Evolutionary conservation across 53 echinoderm and acorn worm genomes (phyloP).

Genomic region (Antedon mediterranea): DNA sequence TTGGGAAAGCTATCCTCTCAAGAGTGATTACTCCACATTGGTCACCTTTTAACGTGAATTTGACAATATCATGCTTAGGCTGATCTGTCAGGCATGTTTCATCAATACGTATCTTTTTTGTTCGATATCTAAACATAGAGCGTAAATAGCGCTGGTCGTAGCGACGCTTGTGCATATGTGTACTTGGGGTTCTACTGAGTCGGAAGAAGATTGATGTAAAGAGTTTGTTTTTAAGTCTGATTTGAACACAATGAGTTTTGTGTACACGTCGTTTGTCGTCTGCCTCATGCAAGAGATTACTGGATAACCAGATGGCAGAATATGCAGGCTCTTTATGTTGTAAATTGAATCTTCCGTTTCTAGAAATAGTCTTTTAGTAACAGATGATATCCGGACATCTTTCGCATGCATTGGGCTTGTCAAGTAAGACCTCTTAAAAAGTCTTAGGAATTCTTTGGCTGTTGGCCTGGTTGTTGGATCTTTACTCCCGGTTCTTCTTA

Average conservation of each 20-base stretch:
- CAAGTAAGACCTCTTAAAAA: neutral
- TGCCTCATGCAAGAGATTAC: neutral
- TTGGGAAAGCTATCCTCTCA: neutral
- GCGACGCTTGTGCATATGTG: neutral
- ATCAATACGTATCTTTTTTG: neutral
- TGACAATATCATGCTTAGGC: neutral
- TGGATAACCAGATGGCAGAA: neutral
- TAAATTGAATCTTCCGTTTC: neutral
- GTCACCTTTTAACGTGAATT: neutral
- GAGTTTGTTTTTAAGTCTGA: neutral
- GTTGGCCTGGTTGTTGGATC: neutral
- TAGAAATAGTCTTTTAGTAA: neutral
- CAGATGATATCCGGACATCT: neutral
- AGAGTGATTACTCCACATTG: neutral
- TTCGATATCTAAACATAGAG: neutral
- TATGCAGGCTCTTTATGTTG: neutral
- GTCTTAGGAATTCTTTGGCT: neutral
- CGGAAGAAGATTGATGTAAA: neutral
- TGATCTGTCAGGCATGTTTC: neutral
- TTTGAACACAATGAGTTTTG: neutral
- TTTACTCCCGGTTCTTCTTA: neutral
- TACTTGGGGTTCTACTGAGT: neutral
- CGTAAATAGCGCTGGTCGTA: neutral
- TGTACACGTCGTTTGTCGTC: neutral
- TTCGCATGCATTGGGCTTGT: neutral